These are phyloP conservation scores for Argentina silus DNA, from an alignment of 2,797 vertebrate genomes.

Conservation along the genomic window DNA sequence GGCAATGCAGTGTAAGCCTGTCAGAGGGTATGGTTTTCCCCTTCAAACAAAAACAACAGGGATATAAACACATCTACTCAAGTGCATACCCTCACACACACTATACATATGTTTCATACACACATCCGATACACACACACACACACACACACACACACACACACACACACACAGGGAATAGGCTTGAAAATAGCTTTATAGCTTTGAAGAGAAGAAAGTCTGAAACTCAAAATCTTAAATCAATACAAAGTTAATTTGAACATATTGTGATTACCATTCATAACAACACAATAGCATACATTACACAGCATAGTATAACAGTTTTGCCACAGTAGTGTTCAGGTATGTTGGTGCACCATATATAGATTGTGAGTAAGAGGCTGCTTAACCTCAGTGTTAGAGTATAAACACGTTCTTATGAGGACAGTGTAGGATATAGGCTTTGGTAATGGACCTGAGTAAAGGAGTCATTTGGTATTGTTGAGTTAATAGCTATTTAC, in stretches of 20 bases:
- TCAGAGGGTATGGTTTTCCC: slow-evolving; percentile 50
- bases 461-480: slow-evolving; percentile 59
- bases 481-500: slow-evolving; percentile 76
- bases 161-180: too few species aligned
- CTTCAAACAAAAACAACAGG: slow-evolving; percentile 7
- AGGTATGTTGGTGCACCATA: slow-evolving; percentile 57
- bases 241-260: too few species aligned
- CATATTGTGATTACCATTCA: too few species aligned
- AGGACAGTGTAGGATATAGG: slow-evolving; percentile 56
- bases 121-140: too few species aligned
- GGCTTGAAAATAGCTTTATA: too few species aligned
- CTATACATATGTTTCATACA: too few species aligned
- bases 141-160: too few species aligned
- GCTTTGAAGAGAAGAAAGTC: too few species aligned
- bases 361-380: slow-evolving; percentile 63
- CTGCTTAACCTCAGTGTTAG: slow-evolving; percentile 46
- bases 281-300: not conserved
- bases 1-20: slow-evolving; percentile 39
- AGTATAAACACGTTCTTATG: slow-evolving; percentile 61
- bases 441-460: slow-evolving; percentile 47
- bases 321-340: slow-evolving; percentile 11
- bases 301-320: not conserved
- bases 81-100: too few species aligned
- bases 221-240: too few species aligned
- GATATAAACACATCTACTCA: too few species aligned